Evolutionary conservation across 2,113 vertebrate genomes (phyloP).

Genomic region (Amblyornis subalaris): DNA sequence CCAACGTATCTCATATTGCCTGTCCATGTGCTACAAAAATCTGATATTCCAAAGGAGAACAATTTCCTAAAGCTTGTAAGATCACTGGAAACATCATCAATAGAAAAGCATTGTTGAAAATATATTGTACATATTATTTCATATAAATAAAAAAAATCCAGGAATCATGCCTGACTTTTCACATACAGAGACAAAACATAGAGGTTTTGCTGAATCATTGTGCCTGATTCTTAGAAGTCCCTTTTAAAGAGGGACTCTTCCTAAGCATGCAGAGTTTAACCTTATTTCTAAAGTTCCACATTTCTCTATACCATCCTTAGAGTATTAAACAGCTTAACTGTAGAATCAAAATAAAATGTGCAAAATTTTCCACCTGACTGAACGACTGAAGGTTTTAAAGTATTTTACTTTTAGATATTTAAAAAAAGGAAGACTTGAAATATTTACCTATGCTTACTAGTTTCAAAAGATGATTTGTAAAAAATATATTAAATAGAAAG

Average conservation of each 20-base stretch:
- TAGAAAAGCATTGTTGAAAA: neutral
- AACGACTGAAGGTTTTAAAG: neutral
- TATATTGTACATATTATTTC: neutral
- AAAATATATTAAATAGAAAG: slow-evolving; percentile 67
- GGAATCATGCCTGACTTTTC: neutral
- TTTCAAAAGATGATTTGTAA: slow-evolving; percentile 66
- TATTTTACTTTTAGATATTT: neutral
- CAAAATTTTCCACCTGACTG: neutral
- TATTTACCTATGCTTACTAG: slow-evolving; percentile 57
- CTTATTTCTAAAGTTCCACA: neutral
- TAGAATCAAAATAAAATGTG: neutral
- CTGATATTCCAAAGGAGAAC: neutral
- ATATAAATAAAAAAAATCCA: neutral
- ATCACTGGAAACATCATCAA: neutral
- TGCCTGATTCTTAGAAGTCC: neutral
- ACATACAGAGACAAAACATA: neutral
- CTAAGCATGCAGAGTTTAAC: neutral
- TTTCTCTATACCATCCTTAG: neutral
- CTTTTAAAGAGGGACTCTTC: neutral
- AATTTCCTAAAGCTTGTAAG: neutral
- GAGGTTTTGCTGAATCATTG: slow-evolving; percentile 4
- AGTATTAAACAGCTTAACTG: neutral
- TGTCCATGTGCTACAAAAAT: neutral
- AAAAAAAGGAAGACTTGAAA: neutral
- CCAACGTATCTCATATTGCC: fast-evolving